Conservation (phyloP, 2,888 invertebrate genomes). For the Reticulitermes lucifugus region DNA sequence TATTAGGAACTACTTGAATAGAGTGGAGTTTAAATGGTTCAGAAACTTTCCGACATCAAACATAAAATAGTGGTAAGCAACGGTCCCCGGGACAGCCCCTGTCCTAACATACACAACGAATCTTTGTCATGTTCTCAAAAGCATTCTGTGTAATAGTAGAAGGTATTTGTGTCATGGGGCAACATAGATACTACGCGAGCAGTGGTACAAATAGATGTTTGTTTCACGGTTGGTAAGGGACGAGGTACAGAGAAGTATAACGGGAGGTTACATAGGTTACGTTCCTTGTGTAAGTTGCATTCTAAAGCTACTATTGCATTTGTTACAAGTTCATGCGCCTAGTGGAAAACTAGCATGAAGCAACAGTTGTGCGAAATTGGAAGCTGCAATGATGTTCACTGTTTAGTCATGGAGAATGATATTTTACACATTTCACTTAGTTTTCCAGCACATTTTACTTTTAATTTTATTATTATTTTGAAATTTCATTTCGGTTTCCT, state of each 20-base stretch:
- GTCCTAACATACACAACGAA: constrained; percentile 31
- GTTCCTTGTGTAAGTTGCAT: too few relatives aligned
- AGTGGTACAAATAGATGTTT: not conserved
- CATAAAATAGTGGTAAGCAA: not conserved
- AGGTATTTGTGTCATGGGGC: constrained; percentile 1
- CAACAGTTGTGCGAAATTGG: too few relatives aligned
- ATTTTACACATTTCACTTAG: too few relatives aligned
- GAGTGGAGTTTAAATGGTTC: constrained; percentile 23
- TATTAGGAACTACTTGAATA: constrained; percentile 15
- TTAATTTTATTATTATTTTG: too few relatives aligned
- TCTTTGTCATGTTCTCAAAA: constrained; percentile 39
- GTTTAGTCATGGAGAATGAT: too few relatives aligned
- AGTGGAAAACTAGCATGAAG: too few relatives aligned
- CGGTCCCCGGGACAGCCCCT: too few relatives aligned
- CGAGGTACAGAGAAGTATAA: not conserved
- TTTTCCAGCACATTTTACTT: too few relatives aligned
- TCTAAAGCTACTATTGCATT: too few relatives aligned
- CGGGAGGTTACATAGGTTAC: not conserved
- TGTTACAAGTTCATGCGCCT: too few relatives aligned
- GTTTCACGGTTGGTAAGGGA: not conserved
- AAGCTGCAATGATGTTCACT: too few relatives aligned
- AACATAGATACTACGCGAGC: not conserved
- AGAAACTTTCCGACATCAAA: not conserved
- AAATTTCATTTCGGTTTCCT: too few relatives aligned
- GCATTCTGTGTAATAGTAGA: constrained; percentile 6